Percentiles rank a stretch among this genome's conserved stretches.
Conservation (phyloP, 2,113 vertebrate species). For the Onychostruthus taczanowskii region DNA sequence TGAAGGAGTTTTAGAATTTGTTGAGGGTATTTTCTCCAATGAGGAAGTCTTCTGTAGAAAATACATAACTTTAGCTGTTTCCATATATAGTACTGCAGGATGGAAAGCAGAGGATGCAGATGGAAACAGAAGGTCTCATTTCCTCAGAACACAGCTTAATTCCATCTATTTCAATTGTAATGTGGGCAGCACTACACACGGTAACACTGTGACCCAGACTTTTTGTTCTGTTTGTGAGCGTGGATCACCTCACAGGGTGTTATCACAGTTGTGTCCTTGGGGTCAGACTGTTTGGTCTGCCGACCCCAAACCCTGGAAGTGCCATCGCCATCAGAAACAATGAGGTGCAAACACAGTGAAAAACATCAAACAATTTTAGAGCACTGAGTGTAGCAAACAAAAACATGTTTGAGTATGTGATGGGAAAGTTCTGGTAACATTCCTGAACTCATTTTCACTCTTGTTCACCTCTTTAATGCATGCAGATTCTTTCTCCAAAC, state of each 20-base stretch:
- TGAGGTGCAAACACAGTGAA: neutral
- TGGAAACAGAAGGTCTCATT: neutral
- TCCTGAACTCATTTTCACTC: slow-evolving; percentile 5
- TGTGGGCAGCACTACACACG: neutral
- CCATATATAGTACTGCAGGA: neutral
- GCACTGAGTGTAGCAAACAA: neutral
- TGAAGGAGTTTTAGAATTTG: neutral
- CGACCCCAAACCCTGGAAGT: neutral
- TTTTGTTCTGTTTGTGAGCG: neutral
- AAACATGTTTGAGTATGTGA: neutral
- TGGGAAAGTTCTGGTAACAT: neutral
- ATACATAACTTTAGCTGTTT: neutral
- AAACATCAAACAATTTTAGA: neutral
- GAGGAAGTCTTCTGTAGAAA: neutral
- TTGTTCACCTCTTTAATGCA: neutral
- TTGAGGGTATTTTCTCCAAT: neutral
- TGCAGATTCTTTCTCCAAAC: neutral
- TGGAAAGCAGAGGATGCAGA: neutral
- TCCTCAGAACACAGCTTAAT: neutral
- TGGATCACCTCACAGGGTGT: neutral
- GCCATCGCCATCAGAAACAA: neutral
- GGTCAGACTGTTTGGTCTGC: neutral
- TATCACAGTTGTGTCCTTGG: neutral
- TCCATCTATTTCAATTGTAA: neutral
- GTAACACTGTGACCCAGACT: neutral